Evolutionary conservation across 2,888 invertebrate species (phyloP), one percentile per base, ranked within the genome.

Genomic region (Fragum fragum): DNA sequence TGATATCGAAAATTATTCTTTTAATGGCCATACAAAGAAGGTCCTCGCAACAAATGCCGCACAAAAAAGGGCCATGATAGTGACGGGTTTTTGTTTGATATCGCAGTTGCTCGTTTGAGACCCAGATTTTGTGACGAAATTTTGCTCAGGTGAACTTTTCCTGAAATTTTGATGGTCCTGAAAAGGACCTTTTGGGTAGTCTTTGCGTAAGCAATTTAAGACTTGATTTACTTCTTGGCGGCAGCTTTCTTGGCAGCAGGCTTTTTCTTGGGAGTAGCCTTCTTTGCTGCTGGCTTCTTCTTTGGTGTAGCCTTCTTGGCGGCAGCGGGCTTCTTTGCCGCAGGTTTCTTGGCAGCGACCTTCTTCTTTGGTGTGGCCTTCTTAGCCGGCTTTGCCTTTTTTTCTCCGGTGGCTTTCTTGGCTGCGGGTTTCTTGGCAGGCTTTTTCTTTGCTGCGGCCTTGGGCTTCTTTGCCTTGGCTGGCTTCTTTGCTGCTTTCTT

Each of bases 171-270:
- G 32, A 36, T 36, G 32, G 32, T 36, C 32, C 32, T 36, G 32
- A 36, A 36, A 36, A 36, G 32, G 32, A 36, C 32, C 32, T 36
- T 36, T 36, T 36, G 3, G 32, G 3, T 3, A 6, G 32, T 36
- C 9, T 36, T 2, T 5, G 7, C n/a, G n/a, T n/a, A n/a, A n/a
- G n/a, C n/a, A n/a, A n/a, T n/a, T n/a, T n/a, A 9, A 39, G 28
- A 85, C 66, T 89, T 89, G 21, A 85, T 86, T 71, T 85, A 79
- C 55, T 88, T 88, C 77, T 87, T 88, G n/a, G 85, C 79, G 39
- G 88, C 83, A 1, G 66, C 42, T 69, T 82, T 83, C 73, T 90
- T 90, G 21, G 83, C 86, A 61, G 84, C 79, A 6, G 32, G 32
- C 32, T 36, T 36, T 47, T 85, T 85, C 72, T 86, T 86, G 28